A percentile compares a stretch with the other conserved stretches of the same genome.
Evolutionary conservation across 1,140 invertebrate genomes (phyloP).

Genomic region (Lasioglossum albipes): DNA sequence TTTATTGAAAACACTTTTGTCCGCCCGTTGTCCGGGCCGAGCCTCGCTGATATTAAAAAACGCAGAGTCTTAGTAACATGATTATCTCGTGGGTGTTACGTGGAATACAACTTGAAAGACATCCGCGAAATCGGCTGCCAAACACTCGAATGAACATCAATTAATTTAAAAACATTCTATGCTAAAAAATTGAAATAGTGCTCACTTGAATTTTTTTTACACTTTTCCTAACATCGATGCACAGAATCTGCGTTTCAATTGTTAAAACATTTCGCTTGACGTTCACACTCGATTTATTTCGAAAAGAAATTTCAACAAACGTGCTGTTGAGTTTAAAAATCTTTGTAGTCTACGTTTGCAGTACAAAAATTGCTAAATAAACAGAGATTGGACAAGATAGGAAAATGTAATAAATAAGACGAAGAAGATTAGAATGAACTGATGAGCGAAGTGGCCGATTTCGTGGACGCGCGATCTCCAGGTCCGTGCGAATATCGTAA

Average conservation of each 20-base stretch:
- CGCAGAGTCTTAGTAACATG: constrained; percentile 79
- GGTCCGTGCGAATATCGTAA: constrained; percentile 65
- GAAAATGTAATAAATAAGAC: too few species aligned
- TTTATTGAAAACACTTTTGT: constrained; percentile 79
- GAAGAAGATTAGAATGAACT: not conserved
- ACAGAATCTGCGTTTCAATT: too few species aligned
- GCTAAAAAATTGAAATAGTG: not conserved
- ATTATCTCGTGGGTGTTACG: constrained; percentile 76
- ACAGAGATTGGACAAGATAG: too few species aligned
- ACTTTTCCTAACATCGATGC: too few species aligned
- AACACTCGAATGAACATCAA: too few species aligned
- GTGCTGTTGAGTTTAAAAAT: too few species aligned
- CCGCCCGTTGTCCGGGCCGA: constrained; percentile 70
- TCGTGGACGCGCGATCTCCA: constrained; percentile 53
- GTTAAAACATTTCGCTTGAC: too few species aligned
- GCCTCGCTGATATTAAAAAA: constrained; percentile 79
- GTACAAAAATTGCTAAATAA: too few species aligned
- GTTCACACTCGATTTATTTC: too few species aligned
- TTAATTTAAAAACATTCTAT: too few species aligned
- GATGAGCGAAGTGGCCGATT: constrained; percentile 49
- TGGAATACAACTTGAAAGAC: constrained; percentile 71
- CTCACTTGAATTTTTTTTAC: not conserved
- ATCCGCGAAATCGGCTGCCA: constrained; percentile 66
- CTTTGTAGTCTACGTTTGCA: too few species aligned
- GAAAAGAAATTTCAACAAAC: too few species aligned